Conservation (phyloP, 1,140 invertebrate genomes). For the Tyrophagus putrescentiae region DNA sequence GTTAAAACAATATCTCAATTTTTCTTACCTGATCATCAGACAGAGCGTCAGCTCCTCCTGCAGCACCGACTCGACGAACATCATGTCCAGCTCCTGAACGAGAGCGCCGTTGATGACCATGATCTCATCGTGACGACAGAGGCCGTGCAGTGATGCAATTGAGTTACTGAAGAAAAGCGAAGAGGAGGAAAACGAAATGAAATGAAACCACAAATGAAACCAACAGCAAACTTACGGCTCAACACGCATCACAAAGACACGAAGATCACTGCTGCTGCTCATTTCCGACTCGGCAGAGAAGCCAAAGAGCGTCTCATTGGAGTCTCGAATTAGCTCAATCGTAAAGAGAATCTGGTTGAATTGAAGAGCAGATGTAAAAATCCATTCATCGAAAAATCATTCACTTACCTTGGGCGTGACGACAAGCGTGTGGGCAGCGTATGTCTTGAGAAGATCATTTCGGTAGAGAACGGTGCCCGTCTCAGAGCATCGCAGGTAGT, state of each 20-base stretch:
- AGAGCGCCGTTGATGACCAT: conserved; percentile 96
- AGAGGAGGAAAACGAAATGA: background rate
- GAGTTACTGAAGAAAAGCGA: conserved; percentile 44
- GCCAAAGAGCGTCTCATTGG: conserved; percentile 88
- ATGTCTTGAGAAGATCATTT: conserved; percentile 4
- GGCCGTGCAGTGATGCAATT: conserved; percentile 83
- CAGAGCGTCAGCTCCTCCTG: conserved; percentile 88
- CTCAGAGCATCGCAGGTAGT: conserved; percentile 10
- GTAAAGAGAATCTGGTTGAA: conserved; percentile 72
- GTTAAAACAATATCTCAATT: too few species aligned
- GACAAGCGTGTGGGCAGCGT: background rate
- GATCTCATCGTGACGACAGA: conserved; percentile 92
- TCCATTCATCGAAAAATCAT: background rate
- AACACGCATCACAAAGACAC: conserved; percentile 86
- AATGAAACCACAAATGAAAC: background rate
- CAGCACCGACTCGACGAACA: conserved; percentile 87
- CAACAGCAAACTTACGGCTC: conserved; percentile 8
- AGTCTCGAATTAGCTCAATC: conserved; percentile 73
- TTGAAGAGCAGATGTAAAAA: conserved; percentile 45
- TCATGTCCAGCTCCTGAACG: conserved; percentile 95
- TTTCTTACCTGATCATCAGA: conserved; percentile 63
- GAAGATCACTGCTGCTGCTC: conserved; percentile 85
- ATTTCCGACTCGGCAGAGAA: conserved; percentile 92
- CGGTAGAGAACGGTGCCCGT: background rate
- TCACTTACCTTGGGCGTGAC: conserved; percentile 10